Percentiles rank a stretch among this genome's conserved stretches.
Conservation (phyloP, 2,797 vertebrate species). For the Oryzias sinensis region DNA sequence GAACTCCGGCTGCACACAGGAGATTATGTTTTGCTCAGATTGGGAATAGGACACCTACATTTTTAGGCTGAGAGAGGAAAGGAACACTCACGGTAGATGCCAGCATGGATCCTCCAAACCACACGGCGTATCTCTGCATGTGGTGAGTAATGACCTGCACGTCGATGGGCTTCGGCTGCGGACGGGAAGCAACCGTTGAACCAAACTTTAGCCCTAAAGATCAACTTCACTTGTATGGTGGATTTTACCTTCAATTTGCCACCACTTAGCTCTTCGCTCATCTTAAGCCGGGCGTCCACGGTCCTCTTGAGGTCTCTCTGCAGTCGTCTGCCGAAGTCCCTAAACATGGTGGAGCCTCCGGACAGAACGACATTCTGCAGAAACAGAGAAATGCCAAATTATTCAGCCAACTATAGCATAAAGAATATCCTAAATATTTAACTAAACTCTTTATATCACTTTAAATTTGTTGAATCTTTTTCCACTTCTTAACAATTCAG, state of each 20-base stretch:
- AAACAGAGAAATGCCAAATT: background rate
- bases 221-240: no score
- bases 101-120: conserved; percentile 99
- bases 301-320: conserved; percentile 97
- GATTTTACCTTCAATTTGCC: conserved; percentile 90
- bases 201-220: no score
- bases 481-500: no score
- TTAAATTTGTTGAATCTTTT: no score
- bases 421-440: no score
- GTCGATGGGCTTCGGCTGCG: conserved; percentile 95
- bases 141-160: conserved; percentile 97
- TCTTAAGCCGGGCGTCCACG: conserved; percentile 92
- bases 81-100: conserved; percentile 91
- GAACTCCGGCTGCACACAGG: conserved; percentile 88
- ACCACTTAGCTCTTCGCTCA: conserved; percentile 96
- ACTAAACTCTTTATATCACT: no score
- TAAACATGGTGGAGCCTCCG: conserved; percentile 98
- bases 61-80: background rate
- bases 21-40: background rate
- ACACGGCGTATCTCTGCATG: conserved; percentile 98
- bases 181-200: background rate
- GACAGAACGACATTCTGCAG: conserved; percentile 95
- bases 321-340: conserved; percentile 95
- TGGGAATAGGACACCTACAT: background rate
- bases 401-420: no score